These are phyloP conservation scores for Oncorhynchus clarkii DNA, from an alignment of 2,113 vertebrate species.

Conservation along the genomic window DNA sequence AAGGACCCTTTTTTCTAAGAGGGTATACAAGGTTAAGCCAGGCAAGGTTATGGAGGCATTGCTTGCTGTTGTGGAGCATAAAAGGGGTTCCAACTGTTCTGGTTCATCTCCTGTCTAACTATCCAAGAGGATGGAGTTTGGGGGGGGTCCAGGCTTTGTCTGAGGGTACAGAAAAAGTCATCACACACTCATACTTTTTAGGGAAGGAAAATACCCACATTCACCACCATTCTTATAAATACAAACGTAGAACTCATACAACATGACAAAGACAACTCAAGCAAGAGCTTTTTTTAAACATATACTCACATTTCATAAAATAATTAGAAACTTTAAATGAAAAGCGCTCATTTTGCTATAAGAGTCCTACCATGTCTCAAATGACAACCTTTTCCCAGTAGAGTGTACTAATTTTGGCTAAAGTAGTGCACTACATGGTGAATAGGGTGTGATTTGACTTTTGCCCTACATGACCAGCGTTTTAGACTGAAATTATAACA, in stretches of 20 bases:
- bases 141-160: constrained; percentile 27
- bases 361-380: constrained; percentile 26
- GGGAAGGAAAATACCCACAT: constrained; percentile 41
- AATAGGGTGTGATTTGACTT: no score
- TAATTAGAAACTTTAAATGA: constrained; percentile 57
- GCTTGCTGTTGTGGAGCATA: background rate
- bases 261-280: constrained; percentile 55
- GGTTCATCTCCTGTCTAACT: background rate
- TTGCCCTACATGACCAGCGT: background rate
- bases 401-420: no score
- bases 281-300: constrained; percentile 43
- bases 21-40: background rate
- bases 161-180: constrained; percentile 2
- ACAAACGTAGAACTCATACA: constrained; percentile 60
- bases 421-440: no score
- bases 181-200: background rate
- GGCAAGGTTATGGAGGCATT: background rate
- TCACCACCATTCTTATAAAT: constrained; percentile 66
- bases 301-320: constrained; percentile 43
- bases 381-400: no score
- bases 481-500: background rate
- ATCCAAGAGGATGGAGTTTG: constrained; percentile 5
- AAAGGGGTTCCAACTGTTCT: background rate
- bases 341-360: constrained; percentile 42
- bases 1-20: no score